Conservation (phyloP, 2,888 invertebrate species). For the Apotomis turbidana region DNA sequence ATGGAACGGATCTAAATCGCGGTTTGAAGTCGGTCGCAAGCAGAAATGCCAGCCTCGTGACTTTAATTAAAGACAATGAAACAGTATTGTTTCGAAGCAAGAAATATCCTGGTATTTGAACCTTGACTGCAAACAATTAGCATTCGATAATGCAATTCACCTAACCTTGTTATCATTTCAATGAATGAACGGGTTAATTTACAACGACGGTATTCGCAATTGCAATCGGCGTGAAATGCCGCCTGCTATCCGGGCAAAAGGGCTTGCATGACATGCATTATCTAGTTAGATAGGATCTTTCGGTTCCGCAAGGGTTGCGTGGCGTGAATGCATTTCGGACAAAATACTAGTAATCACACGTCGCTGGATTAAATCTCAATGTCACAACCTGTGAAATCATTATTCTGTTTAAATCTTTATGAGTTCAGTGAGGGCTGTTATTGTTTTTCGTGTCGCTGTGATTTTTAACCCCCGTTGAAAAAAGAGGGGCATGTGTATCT, state of each 20-base stretch:
- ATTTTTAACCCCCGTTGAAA: no score
- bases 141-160: constrained; percentile 11
- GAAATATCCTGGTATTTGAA: constrained; percentile 3
- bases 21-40: no score
- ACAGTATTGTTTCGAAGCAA: constrained; percentile 19
- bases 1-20: no score
- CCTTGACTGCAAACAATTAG: constrained; percentile 5
- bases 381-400: neutral
- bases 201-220: neutral
- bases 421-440: neutral
- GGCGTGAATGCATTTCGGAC: neutral
- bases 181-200: constrained; percentile 2
- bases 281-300: neutral
- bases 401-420: neutral
- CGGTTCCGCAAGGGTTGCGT: no score
- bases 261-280: neutral
- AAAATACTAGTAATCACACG: constrained; percentile 1
- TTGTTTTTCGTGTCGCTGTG: no score
- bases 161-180: constrained; percentile 22
- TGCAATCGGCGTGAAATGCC: constrained; percentile 8
- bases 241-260: neutral
- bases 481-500: no score
- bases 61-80: neutral
- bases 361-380: no score
- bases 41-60: no score